These are phyloP conservation scores for Morpho helenor DNA, from an alignment of 2,888 invertebrate genomes.

Conservation along the genomic window DNA sequence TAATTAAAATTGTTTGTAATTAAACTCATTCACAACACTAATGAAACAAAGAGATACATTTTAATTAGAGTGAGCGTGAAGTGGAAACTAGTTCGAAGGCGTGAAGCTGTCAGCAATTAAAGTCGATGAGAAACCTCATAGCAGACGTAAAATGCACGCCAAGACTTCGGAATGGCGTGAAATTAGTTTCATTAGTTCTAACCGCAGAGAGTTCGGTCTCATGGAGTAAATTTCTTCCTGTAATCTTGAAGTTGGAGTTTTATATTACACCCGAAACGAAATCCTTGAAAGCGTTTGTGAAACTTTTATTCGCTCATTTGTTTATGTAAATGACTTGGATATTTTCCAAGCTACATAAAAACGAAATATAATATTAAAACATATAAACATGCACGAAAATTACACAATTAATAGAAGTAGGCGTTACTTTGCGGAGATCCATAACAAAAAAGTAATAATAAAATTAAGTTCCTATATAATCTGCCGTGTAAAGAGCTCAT, in stretches of 20 bases:
- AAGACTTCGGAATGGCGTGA: conserved; percentile 45
- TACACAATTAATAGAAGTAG: too few relatives aligned
- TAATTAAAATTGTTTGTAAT: too few relatives aligned
- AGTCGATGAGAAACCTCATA: conserved; percentile 21
- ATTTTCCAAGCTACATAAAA: too few relatives aligned
- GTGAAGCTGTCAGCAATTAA: conserved; percentile 26
- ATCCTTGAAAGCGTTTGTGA: neutral
- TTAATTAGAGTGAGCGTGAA: conserved; percentile 22
- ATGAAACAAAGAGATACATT: conserved; percentile 16
- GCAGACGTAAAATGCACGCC: conserved; percentile 30
- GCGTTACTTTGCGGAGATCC: too few relatives aligned
- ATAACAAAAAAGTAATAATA: too few relatives aligned
- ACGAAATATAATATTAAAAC: too few relatives aligned
- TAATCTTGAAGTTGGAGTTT: conserved; percentile 31
- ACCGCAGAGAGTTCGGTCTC: conserved; percentile 35
- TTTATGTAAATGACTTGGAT: too few relatives aligned
- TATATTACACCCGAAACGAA: neutral
- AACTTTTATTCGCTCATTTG: too few relatives aligned
- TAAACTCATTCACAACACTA: neutral
- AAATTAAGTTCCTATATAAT: too few relatives aligned
- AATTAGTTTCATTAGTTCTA: conserved; percentile 52
- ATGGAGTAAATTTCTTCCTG: conserved; percentile 37
- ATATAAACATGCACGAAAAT: too few relatives aligned
- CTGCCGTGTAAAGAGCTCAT: too few relatives aligned
- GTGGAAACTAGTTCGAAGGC: conserved; percentile 18